These are phyloP conservation scores for Phrynocephalus forsythii DNA, from an alignment of 2,797 vertebrate species.

Conservation along the genomic window DNA sequence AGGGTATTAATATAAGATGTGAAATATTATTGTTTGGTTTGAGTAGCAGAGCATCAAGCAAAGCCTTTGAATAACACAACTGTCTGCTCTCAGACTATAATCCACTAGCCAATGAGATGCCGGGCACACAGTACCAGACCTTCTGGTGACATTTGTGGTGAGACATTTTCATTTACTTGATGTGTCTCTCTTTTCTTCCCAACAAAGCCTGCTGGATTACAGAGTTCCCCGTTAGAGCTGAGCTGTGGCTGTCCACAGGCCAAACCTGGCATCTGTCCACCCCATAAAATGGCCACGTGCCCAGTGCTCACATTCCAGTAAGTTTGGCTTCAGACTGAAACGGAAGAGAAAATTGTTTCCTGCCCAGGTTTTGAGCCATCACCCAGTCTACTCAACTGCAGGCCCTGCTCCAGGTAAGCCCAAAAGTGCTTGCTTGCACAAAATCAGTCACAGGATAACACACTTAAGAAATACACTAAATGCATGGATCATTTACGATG, in stretches of 20 bases:
- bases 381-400: conserved; percentile 3
- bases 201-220: conserved; percentile 59
- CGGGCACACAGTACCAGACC: conserved; percentile 47
- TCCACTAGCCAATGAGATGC: conserved; percentile 42
- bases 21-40: neutral
- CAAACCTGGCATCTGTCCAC: conserved; percentile 48
- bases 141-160: conserved; percentile 3
- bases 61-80: conserved; percentile 42
- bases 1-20: conserved; percentile 36
- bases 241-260: conserved; percentile 48
- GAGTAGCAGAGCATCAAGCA: conserved; percentile 38
- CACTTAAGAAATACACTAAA: neutral
- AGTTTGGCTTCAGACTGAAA: conserved; percentile 35
- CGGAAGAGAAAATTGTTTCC: conserved; percentile 24
- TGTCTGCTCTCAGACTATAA: conserved; percentile 19
- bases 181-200: conserved; percentile 25
- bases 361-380: neutral
- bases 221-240: conserved; percentile 55
- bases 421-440: neutral
- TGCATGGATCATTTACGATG: neutral
- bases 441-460: neutral
- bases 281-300: conserved; percentile 59
- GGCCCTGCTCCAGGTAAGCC: neutral
- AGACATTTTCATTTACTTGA: conserved; percentile 57
- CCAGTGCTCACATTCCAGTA: conserved; percentile 58